phyloP scores from a whole-genome alignment of 1,140 invertebrate genomes.

The Aethina tumida region DNA sequence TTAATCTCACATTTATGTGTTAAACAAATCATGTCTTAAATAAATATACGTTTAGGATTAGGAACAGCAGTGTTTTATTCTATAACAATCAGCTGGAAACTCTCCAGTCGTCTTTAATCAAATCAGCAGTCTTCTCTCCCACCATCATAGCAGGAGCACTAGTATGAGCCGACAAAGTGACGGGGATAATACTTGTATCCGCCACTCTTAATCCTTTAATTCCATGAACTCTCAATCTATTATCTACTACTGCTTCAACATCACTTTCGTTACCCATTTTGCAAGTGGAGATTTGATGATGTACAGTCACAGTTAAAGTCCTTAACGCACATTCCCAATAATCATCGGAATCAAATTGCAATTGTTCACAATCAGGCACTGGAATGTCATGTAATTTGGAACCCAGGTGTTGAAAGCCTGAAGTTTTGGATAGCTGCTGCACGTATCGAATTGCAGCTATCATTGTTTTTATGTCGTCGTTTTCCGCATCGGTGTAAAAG shows the following conservation, averaged over 20 bases:
- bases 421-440: conserved; percentile 10
- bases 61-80: too few relatives aligned
- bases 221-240: conserved; percentile 41
- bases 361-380: conserved; percentile 16
- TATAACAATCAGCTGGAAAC: too few relatives aligned
- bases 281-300: conserved; percentile 47
- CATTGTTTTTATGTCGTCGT: conserved; percentile 22
- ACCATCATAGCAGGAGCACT: conserved; percentile 74
- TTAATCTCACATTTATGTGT: too few relatives aligned
- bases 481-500: conserved; percentile 48
- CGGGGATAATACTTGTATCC: conserved; percentile 68
- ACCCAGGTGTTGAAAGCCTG: conserved; percentile 2
- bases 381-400: conserved; percentile 8
- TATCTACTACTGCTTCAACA: conserved; percentile 46
- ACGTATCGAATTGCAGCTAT: conserved; percentile 14
- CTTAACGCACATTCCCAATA: conserved; percentile 70
- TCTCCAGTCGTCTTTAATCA: conserved; percentile 57
- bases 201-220: conserved; percentile 52
- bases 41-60: too few relatives aligned
- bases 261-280: conserved; percentile 51
- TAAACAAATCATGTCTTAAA: too few relatives aligned
- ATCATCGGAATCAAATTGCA: conserved; percentile 47
- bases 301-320: conserved; percentile 40
- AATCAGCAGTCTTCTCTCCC: conserved; percentile 73
- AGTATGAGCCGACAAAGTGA: conserved; percentile 57